Evolutionary conservation across 2,113 vertebrate species (phyloP), one percentile per base, ranked within the genome.

Genomic region (Scomber scombrus): DNA sequence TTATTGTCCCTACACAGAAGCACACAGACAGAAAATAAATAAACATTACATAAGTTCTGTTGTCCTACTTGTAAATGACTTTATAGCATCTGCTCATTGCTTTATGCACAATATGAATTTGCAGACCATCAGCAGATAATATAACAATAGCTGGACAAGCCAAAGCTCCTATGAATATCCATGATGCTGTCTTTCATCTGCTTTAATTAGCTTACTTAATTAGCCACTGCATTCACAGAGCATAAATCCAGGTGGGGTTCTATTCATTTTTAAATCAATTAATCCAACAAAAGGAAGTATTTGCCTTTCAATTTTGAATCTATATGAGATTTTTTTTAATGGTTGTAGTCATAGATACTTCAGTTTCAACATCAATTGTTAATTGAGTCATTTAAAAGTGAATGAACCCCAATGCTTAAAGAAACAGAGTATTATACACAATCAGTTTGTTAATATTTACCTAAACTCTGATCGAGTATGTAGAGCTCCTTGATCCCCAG

Each of bases 401-500:
- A 64, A 5, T 45, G 5, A 54, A 52, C 7, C 3, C 1, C n/a
- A 78, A 21, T 45, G 8, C 21, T 19, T 12, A 14, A 8, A 23
- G 15, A 51, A 69, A 72, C 0, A 63, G 0, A n/a, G 54, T 0
- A 19, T 5, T 11, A 18, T 2, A 63, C 15, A 51, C 8, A 46
- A 63, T 16, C 3, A 45, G 8, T 61, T 0, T 5, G 43, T 19
- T 8, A 12, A 26, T 34, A 8, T 91, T 96, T 93, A 99, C 98
- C 98, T 95, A 95, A 93, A 83, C 95, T 96, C 69, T 96, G 96
- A 93, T 98, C 96, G 83, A 97, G 96, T 0, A 96, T 96, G 0
- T 99, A 99, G 13, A 99, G 93, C 69, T 99, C 98, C 64, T 97
- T 96, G 80, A 99, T 94, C 0, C 96, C 96, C 66, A 99, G 93